Evolutionary conservation across 2,113 vertebrate species (phyloP).

Genomic region (Malurus cyaneus): DNA sequence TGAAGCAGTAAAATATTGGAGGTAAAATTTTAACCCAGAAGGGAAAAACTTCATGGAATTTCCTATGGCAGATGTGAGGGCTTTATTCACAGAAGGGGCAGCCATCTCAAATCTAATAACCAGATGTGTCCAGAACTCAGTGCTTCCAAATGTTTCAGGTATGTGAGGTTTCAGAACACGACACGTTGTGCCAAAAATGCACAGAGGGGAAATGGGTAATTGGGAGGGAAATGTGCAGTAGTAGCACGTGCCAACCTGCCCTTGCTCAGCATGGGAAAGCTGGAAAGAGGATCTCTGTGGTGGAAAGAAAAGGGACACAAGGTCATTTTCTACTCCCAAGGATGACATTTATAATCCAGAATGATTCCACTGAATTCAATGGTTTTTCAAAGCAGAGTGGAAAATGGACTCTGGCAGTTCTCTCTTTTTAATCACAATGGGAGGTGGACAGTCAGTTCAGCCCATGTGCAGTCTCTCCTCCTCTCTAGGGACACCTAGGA

Average conservation of each 20-base stretch:
- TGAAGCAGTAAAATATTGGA: neutral
- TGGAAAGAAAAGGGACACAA: neutral
- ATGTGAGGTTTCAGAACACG: constrained; percentile 14
- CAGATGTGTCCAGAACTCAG: constrained; percentile 30
- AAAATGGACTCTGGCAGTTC: neutral
- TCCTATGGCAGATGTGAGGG: neutral
- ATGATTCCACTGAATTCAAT: neutral
- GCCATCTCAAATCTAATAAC: neutral
- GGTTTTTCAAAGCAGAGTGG: neutral
- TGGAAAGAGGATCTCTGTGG: neutral
- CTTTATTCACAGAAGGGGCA: neutral
- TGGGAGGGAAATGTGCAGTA: neutral
- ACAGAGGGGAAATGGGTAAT: constrained; percentile 28
- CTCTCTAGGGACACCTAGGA: neutral
- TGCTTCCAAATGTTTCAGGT: constrained; percentile 42
- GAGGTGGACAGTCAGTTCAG: neutral
- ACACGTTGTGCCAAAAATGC: neutral
- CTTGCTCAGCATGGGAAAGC: neutral
- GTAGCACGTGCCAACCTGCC: neutral
- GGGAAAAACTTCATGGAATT: neutral
- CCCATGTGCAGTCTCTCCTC: neutral
- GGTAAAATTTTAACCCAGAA: neutral
- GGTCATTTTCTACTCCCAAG: neutral
- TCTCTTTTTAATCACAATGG: neutral
- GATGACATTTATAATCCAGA: neutral